These are phyloP conservation scores for Platanista minor DNA, from an alignment of 2,113 vertebrate species.

Conservation along the genomic window DNA sequence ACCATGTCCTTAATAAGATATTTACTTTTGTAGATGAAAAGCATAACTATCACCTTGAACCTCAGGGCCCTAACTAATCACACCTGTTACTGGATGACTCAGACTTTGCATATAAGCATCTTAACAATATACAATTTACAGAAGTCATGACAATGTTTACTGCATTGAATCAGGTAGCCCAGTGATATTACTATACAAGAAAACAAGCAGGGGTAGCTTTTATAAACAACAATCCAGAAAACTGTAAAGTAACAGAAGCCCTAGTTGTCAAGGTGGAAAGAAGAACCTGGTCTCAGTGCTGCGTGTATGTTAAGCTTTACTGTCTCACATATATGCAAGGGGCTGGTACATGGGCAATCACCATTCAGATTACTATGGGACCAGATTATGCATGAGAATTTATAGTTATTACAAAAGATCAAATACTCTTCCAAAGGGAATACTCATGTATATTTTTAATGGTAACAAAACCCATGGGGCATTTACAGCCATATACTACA, in stretches of 20 bases:
- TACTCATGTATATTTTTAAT: neutral
- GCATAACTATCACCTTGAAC: neutral
- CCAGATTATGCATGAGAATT: neutral
- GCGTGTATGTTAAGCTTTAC: neutral
- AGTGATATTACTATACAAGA: neutral
- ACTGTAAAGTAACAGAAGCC: conserved; percentile 17
- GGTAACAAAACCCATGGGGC: neutral
- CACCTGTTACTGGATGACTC: neutral
- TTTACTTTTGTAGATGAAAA: conserved; percentile 5
- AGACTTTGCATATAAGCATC: neutral
- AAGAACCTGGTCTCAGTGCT: neutral
- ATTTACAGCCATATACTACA: neutral
- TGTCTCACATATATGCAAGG: neutral
- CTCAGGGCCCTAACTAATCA: neutral
- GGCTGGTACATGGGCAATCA: too few relatives aligned
- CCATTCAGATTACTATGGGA: neutral
- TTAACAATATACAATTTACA: neutral
- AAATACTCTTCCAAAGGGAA: neutral
- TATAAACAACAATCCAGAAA: neutral
- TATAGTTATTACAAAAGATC: neutral
- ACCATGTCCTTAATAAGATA: neutral
- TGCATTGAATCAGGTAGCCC: neutral
- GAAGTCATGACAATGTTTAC: neutral
- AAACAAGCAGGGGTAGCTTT: neutral
- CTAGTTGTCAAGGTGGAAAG: neutral